A percentile compares a stretch with the other conserved stretches of the same genome.
Evolutionary conservation across 2,113 vertebrate species (phyloP).

Genomic region (Paratilapia polleni): DNA sequence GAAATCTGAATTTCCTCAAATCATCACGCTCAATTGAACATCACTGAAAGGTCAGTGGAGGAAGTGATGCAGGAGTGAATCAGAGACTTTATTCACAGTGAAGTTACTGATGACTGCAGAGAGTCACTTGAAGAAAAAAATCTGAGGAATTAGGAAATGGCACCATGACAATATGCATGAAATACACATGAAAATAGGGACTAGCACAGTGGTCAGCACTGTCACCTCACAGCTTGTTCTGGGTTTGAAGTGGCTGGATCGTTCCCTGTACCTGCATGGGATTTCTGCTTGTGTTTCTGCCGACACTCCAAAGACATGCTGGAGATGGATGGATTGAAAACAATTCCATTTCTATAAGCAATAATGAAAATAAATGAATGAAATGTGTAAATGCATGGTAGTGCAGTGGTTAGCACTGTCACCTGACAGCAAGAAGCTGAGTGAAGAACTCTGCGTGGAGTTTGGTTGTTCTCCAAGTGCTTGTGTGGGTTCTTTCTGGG

Average conservation of each 20-base stretch:
- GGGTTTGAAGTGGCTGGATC: not conserved
- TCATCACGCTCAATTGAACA: not conserved
- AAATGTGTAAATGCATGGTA: too few species aligned
- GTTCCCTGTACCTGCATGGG: not conserved
- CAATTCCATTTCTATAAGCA: not conserved
- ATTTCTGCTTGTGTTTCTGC: not conserved
- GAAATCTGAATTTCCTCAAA: not conserved
- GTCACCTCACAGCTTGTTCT: not conserved
- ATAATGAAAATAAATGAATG: not conserved
- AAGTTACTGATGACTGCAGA: not conserved
- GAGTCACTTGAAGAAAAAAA: not conserved
- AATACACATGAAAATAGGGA: not conserved
- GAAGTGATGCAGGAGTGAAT: not conserved
- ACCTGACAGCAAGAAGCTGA: too few species aligned
- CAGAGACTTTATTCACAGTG: not conserved
- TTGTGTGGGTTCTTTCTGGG: accelerated
- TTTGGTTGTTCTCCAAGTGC: not conserved
- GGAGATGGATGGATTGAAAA: not conserved
- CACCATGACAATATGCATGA: not conserved
- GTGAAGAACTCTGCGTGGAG: not conserved
- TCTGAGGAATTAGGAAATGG: not conserved
- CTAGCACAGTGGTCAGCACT: not conserved
- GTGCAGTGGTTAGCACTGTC: not conserved
- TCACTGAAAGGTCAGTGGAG: not conserved
- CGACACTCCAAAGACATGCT: not conserved